Percentiles rank a stretch among this genome's conserved stretches.
Evolutionary conservation across 2,797 vertebrate genomes (phyloP).

Genomic region (Oreochromis mossambicus): DNA sequence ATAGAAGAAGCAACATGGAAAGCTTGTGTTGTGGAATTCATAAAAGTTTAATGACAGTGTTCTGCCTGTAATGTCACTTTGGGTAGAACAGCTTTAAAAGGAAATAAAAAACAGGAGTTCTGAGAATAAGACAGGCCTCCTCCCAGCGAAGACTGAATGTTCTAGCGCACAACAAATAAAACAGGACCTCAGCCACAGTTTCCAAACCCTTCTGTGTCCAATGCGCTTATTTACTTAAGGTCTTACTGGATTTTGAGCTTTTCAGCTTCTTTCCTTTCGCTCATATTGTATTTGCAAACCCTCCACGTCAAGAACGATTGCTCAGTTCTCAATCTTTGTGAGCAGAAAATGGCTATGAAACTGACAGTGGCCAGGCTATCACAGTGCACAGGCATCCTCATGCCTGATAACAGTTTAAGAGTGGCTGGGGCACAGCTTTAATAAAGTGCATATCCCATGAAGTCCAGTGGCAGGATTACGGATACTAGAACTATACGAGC

Average conservation of each 20-base stretch:
- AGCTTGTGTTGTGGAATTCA: constrained; percentile 25
- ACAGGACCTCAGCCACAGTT: constrained; percentile 59
- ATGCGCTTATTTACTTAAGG: constrained; percentile 77
- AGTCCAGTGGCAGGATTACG: constrained; percentile 62
- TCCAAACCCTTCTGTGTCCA: constrained; percentile 69
- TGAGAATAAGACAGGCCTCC: constrained; percentile 22
- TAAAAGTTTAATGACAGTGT: constrained; percentile 59
- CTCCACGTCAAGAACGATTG: constrained; percentile 69
- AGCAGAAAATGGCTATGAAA: constrained; percentile 45
- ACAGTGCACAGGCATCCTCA: constrained; percentile 52
- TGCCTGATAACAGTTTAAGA: constrained; percentile 61
- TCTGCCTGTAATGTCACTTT: constrained; percentile 42
- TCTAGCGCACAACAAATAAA: constrained; percentile 62
- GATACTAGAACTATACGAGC: constrained; percentile 59
- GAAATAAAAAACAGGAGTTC: constrained; percentile 1
- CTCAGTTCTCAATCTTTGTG: constrained; percentile 70
- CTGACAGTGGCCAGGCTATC: constrained; percentile 68
- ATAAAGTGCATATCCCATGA: constrained; percentile 58
- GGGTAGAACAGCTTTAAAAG: constrained; percentile 14
- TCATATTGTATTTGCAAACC: constrained; percentile 73
- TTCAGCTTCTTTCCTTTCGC: constrained; percentile 61
- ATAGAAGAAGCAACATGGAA: constrained; percentile 13
- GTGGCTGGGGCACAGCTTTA: constrained; percentile 44
- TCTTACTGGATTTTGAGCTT: constrained; percentile 72
- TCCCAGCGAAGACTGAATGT: constrained; percentile 36